These are phyloP conservation scores for Anthoscopus minutus DNA, from an alignment of 2,113 vertebrate genomes.

Conservation along the genomic window DNA sequence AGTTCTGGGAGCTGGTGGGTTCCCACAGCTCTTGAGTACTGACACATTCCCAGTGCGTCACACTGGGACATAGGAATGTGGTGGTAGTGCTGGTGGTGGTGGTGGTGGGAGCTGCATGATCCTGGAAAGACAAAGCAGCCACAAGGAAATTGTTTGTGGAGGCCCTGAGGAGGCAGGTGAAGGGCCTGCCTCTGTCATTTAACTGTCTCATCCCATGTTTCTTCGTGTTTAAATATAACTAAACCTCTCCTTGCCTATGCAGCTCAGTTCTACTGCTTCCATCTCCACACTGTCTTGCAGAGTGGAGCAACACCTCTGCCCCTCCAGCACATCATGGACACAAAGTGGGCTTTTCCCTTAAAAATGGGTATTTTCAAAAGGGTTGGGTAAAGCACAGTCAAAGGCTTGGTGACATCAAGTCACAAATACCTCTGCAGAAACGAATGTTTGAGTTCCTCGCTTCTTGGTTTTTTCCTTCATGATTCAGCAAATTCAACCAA, in stretches of 20 bases:
- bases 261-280: not conserved
- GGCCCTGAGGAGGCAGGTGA: not conserved
- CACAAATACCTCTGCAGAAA: not conserved
- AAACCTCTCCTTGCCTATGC: not conserved
- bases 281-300: not conserved
- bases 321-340: not conserved
- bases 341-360: not conserved
- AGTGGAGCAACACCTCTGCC: not conserved
- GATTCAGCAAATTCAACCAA: not conserved
- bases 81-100: not conserved
- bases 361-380: not conserved
- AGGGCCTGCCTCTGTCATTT: not conserved
- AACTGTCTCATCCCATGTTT: not conserved
- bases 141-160: not conserved
- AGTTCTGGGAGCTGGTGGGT: not conserved
- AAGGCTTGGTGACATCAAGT: not conserved
- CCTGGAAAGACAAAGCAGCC: not conserved
- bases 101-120: rapidly evolving
- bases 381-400: not conserved
- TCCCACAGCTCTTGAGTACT: not conserved
- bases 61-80: not conserved
- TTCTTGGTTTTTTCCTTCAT: not conserved
- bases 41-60: not conserved
- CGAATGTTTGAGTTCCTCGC: rapidly evolving
- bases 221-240: not conserved